A percentile compares a stretch with the other conserved stretches of the same genome.
phyloP scores from a whole-genome alignment of 2,888 invertebrate species.

The Strigamia maritima region DNA sequence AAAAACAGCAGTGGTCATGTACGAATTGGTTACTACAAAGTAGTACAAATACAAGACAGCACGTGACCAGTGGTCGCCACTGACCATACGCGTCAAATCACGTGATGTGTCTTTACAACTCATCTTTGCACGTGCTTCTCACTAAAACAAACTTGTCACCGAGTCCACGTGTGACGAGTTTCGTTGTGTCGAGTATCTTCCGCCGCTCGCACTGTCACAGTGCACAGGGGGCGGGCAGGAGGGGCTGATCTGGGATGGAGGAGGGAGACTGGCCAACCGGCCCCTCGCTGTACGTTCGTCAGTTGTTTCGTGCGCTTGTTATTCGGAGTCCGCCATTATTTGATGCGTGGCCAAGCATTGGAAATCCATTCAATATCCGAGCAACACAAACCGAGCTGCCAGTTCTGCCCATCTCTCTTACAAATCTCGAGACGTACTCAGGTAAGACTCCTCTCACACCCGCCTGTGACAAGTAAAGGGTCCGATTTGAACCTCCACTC shows the following conservation, averaged over 20 bases:
- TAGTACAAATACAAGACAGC: slow-evolving; percentile 1
- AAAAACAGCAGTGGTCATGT: neutral
- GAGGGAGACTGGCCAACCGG: slow-evolving; percentile 15
- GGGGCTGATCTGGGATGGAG: slow-evolving; percentile 15
- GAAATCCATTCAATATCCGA: slow-evolving; percentile 10
- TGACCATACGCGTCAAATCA: slow-evolving; percentile 10
- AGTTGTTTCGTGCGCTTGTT: slow-evolving; percentile 15
- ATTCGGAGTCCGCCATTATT: slow-evolving; percentile 7
- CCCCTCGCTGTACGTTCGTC: slow-evolving; percentile 5
- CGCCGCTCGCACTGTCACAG: slow-evolving; percentile 10
- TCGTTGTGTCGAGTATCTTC: slow-evolving; percentile 10
- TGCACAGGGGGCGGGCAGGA: slow-evolving; percentile 15
- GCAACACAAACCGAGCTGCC: slow-evolving; percentile 10
- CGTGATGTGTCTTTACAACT: slow-evolving; percentile 15
- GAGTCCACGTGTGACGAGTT: slow-evolving; percentile 10
- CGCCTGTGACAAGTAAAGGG: neutral
- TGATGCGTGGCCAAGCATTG: slow-evolving; percentile 15
- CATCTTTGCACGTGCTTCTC: slow-evolving; percentile 15
- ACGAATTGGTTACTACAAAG: neutral
- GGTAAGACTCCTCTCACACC: neutral
- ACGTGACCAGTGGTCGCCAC: slow-evolving; percentile 15
- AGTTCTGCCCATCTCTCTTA: neutral
- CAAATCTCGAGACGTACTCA: neutral
- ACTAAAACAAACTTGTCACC: slow-evolving; percentile 15
- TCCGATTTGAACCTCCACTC: neutral